phyloP scores from a whole-genome alignment of 2,113 vertebrate species.

The Lonchura striata region DNA sequence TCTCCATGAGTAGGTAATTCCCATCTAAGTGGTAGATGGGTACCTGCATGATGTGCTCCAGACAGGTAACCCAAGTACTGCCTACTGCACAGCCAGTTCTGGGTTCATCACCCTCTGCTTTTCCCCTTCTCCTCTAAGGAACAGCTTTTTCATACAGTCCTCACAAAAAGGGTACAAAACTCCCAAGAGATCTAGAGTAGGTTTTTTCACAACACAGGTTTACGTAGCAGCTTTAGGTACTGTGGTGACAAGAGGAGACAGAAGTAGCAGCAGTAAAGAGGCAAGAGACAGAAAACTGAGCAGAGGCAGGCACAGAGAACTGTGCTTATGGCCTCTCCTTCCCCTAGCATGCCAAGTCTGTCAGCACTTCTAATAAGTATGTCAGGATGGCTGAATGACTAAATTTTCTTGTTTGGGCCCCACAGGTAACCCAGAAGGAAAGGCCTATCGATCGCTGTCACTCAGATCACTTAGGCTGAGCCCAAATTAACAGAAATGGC shows the following conservation, averaged over 20 bases:
- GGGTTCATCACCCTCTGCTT: neutral
- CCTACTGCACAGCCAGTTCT: neutral
- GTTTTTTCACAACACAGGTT: neutral
- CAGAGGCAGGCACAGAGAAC: neutral
- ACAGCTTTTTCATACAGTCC: neutral
- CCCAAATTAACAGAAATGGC: neutral
- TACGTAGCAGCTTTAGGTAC: neutral
- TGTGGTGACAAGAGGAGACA: neutral
- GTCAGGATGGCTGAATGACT: neutral
- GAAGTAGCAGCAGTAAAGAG: neutral
- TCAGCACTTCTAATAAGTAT: neutral
- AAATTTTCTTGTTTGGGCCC: neutral
- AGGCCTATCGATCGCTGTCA: accelerated
- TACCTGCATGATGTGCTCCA: accelerated
- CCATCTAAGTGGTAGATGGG: neutral
- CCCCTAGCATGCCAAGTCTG: accelerated
- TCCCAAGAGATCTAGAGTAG: neutral
- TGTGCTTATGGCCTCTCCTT: neutral
- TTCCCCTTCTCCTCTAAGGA: neutral
- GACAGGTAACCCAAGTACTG: neutral
- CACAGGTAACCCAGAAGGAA: neutral
- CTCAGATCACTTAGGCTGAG: neutral
- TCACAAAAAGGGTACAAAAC: neutral
- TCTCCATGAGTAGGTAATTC: accelerated
- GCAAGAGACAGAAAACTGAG: neutral